Evolutionary conservation across 2,888 invertebrate genomes (phyloP), one percentile per base, ranked within the genome.

Genomic region (Leptopterna dolabrata): DNA sequence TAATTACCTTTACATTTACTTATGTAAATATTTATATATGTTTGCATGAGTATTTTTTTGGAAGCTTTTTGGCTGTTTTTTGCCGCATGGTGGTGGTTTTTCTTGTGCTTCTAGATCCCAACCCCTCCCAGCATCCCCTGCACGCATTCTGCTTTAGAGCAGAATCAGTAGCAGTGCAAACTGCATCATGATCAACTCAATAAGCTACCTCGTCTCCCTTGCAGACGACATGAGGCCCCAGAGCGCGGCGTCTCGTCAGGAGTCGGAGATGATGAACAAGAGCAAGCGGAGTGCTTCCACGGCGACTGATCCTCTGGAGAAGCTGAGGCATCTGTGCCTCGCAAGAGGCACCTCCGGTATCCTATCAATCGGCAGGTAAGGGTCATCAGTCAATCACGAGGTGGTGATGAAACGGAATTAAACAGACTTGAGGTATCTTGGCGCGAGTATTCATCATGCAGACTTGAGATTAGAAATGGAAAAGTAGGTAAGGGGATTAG

Each of bases 261-360:
- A 87, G 82, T 13, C 82, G 19, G 82, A 87, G 82, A n/a, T 87
- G 76, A 87, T 87, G 87, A 87, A 82, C 51, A 82, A 82, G 51
- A 82, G 82, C 73, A 83, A 82, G 29, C 19, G 87, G 43, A 73
- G 45, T 16, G 87, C 87, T 4, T 24, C 73, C 19, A 27, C 43
- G 27, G 80, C 78, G n/a, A 80, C 73, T 13, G 88, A 88, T 55
- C 88, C 88, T n/a, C 51, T 88, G n/a, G 88, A 88, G 19, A 88
- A 85, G 29, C 71, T 88, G 11, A 55, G 86, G 16, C 85, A 73
- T 30, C 71, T 88, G n/a, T 88, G 88, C 27, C 47, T 88, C 24
- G 43, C 88, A 4, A 76, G 88, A 29, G 88, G 88, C n/a, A 78
- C 71, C 11, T 76, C 76, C 4, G 88, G 88, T 0, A 80, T 88